Percentiles rank a stretch among this genome's conserved stretches.
phyloP scores from a whole-genome alignment of 2,113 vertebrate genomes.

The Cryptoleucopteryx plumbea region DNA sequence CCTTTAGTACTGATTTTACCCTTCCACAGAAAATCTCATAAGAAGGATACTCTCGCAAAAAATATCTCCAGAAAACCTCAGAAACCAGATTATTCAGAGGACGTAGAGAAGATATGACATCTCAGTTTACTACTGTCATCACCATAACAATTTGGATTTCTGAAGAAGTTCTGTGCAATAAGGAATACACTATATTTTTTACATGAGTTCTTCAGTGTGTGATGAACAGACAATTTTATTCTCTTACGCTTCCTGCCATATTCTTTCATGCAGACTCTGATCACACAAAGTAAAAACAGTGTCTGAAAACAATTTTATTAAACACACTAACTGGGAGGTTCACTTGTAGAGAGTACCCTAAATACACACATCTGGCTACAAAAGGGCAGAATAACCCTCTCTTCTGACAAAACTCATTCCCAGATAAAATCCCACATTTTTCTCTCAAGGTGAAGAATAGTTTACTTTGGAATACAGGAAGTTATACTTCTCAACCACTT shows the following conservation, averaged over 20 bases:
- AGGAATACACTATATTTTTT: neutral
- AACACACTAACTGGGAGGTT: neutral
- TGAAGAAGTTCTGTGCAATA: neutral
- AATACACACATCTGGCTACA: neutral
- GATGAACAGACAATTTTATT: neutral
- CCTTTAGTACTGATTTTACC: neutral
- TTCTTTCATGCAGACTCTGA: neutral
- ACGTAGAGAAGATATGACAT: neutral
- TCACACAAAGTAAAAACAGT: neutral
- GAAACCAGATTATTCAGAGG: neutral
- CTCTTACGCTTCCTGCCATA: neutral
- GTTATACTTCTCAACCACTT: neutral
- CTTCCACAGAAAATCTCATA: neutral
- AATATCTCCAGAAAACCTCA: neutral
- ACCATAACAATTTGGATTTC: neutral
- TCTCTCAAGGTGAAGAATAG: neutral
- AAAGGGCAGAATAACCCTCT: neutral
- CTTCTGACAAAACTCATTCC: neutral
- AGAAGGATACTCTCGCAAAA: neutral
- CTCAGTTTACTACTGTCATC: neutral
- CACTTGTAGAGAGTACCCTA: neutral
- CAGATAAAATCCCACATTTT: neutral
- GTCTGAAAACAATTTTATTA: neutral
- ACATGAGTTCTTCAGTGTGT: neutral
- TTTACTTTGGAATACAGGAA: neutral